Percentiles rank a stretch among this genome's conserved stretches.
Evolutionary conservation across 2,888 invertebrate species (phyloP).

Genomic region (Harpalus rufipes): DNA sequence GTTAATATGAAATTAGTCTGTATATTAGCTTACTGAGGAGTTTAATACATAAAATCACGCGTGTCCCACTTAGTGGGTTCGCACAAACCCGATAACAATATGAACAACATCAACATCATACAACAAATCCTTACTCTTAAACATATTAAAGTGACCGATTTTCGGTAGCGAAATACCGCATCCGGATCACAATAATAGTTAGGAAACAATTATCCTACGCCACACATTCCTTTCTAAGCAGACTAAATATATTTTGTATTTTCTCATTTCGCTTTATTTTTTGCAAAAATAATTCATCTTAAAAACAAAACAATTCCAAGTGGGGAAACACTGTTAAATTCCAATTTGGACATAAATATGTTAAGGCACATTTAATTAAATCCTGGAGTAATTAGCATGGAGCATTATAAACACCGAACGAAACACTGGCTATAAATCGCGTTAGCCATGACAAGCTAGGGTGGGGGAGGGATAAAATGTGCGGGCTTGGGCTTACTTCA

Average conservation of each 20-base stretch:
- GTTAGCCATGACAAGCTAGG: conserved; percentile 10
- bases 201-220: too few species aligned
- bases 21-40: background rate
- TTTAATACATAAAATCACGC: too few species aligned
- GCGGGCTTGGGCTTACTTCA: conserved; percentile 24
- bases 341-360: conserved; percentile 40
- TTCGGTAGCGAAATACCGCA: too few species aligned
- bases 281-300: conserved; percentile 13
- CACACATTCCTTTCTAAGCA: too few species aligned
- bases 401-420: conserved; percentile 42
- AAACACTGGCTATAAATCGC: conserved; percentile 41
- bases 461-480: conserved; percentile 5
- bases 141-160: too few species aligned
- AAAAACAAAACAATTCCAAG: conserved; percentile 11
- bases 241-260: background rate
- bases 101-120: too few species aligned
- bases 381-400: conserved; percentile 36
- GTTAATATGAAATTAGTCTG: too few species aligned
- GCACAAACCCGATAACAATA: too few species aligned
- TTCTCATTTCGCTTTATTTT: background rate
- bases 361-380: conserved; percentile 48
- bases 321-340: conserved; percentile 1
- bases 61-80: too few species aligned
- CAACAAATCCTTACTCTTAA: too few species aligned
- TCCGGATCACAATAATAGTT: too few species aligned